These are phyloP conservation scores for Elaeidobius kamerunicus DNA, from an alignment of 2,888 invertebrate genomes.

Conservation along the genomic window DNA sequence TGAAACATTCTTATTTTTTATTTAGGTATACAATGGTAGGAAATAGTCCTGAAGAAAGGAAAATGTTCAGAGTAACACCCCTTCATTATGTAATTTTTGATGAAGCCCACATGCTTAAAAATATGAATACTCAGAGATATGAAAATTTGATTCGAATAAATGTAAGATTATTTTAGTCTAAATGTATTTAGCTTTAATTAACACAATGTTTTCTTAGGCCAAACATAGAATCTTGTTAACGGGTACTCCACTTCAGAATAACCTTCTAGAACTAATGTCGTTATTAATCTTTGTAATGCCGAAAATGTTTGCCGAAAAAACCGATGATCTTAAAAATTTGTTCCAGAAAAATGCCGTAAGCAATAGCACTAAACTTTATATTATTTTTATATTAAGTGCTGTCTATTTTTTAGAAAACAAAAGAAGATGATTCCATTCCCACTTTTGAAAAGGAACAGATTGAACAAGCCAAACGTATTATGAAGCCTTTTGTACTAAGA, in stretches of 20 bases:
- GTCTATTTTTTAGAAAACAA: constrained; percentile 31
- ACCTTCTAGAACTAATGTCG: constrained; percentile 92
- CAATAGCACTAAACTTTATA: constrained; percentile 14
- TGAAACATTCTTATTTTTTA: too few relatives aligned
- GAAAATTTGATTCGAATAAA: constrained; percentile 82
- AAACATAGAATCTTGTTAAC: constrained; percentile 84
- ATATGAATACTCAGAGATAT: constrained; percentile 91
- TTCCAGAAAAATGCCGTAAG: constrained; percentile 75
- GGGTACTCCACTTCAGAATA: constrained; percentile 96
- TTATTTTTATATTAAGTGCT: constrained; percentile 9
- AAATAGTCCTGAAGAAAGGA: constrained; percentile 84
- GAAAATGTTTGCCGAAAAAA: constrained; percentile 85
- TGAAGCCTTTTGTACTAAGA: constrained; percentile 92
- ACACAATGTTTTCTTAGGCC: constrained; percentile 57
- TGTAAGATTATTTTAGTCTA: constrained; percentile 35
- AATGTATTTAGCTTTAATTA: not conserved
- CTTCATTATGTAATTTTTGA: constrained; percentile 94
- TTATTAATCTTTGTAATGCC: constrained; percentile 96
- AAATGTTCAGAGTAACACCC: constrained; percentile 83
- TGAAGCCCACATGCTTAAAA: constrained; percentile 97
- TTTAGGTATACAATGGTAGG: constrained; percentile 69
- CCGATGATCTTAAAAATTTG: constrained; percentile 80
- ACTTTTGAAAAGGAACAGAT: constrained; percentile 90
- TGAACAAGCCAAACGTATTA: constrained; percentile 89
- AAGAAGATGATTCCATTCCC: constrained; percentile 59